These are phyloP conservation scores for Ischnus inquisitorius DNA, from an alignment of 2,888 invertebrate species.

Conservation along the genomic window DNA sequence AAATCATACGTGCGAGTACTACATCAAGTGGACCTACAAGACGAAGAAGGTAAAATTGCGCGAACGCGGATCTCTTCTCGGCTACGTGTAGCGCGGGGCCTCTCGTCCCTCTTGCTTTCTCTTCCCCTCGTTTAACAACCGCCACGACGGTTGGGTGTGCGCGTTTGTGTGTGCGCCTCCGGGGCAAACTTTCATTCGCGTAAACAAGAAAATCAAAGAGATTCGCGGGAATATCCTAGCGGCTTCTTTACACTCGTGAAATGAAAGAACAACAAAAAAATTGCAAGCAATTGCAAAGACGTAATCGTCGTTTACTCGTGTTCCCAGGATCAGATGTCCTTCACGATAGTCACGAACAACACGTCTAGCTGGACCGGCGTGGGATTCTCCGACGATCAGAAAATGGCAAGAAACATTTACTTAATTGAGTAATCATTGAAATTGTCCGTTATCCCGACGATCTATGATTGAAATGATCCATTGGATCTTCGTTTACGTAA, in stretches of 20 bases:
- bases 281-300: slow-evolving; percentile 4
- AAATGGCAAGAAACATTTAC: slow-evolving; percentile 89
- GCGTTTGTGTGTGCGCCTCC: slow-evolving; percentile 77
- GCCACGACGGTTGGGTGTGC: slow-evolving; percentile 82
- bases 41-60: slow-evolving; percentile 77
- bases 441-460: neutral
- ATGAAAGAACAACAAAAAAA: slow-evolving; percentile 8
- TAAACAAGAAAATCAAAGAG: slow-evolving; percentile 58
- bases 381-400: slow-evolving; percentile 93
- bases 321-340: slow-evolving; percentile 90
- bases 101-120: slow-evolving; percentile 56
- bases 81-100: neutral
- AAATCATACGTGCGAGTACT: slow-evolving; percentile 91
- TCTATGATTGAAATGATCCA: neutral
- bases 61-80: neutral
- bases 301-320: slow-evolving; percentile 29
- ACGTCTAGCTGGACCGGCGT: slow-evolving; percentile 96
- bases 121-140: slow-evolving; percentile 49
- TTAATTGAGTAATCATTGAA: neutral
- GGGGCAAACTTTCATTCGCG: slow-evolving; percentile 71
- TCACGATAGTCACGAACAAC: slow-evolving; percentile 92
- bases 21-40: slow-evolving; percentile 92
- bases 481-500: neutral
- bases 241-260: slow-evolving; percentile 9
- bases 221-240: neutral